Evolutionary conservation across 1,140 invertebrate genomes (phyloP).

Genomic region (Drosophila jambulina): DNA sequence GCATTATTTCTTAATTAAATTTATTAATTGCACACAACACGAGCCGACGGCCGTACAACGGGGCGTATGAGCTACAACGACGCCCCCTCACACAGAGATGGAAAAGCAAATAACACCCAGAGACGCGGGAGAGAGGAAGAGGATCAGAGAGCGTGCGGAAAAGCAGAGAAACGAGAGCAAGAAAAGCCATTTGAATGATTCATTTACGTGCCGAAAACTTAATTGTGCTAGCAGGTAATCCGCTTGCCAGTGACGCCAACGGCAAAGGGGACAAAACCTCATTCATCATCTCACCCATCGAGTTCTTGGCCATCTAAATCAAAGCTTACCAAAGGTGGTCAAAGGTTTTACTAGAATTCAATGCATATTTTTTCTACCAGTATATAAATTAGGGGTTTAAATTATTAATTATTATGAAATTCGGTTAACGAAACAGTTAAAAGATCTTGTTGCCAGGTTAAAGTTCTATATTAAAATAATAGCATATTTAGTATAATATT

Average conservation of each 20-base stretch:
- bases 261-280: constrained; percentile 19
- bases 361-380: too few relatives aligned
- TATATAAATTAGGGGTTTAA: not conserved
- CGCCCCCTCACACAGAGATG: constrained; percentile 36
- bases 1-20: constrained; percentile 83
- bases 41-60: constrained; percentile 60
- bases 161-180: constrained; percentile 15
- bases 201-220: constrained; percentile 70
- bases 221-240: constrained; percentile 50
- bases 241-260: constrained; percentile 37
- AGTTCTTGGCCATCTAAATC: constrained; percentile 9
- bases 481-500: not conserved
- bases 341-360: not conserved
- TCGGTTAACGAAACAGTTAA: too few relatives aligned
- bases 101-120: constrained; percentile 23
- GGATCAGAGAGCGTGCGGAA: constrained; percentile 7
- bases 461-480: not conserved
- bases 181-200: constrained; percentile 64
- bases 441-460: not conserved
- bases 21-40: constrained; percentile 83
- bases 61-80: constrained; percentile 54
- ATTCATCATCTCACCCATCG: constrained; percentile 4
- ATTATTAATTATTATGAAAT: not conserved
- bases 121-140: not conserved
- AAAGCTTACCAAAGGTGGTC: constrained; percentile 15